Percentiles rank a stretch among this genome's conserved stretches.
phyloP scores from a whole-genome alignment of 2,113 vertebrate genomes.

The Oceanodroma tethys region DNA sequence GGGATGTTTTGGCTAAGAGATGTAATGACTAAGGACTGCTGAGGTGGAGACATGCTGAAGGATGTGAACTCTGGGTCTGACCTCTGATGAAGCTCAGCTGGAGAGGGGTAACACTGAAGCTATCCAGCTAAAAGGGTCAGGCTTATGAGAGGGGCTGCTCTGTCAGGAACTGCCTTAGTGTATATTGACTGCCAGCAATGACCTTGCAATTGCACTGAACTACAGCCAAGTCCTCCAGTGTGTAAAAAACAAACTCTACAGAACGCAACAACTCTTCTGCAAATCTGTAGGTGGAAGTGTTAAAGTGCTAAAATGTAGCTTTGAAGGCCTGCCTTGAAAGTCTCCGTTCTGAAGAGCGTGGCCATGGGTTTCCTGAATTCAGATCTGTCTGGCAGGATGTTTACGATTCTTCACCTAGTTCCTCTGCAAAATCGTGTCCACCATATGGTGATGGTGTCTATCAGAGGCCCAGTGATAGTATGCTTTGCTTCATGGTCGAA shows the following conservation, averaged over 20 bases:
- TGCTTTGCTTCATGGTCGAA: neutral
- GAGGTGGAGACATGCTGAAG: neutral
- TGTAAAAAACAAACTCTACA: neutral
- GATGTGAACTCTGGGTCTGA: neutral
- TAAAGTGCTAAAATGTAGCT: neutral
- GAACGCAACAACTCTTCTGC: neutral
- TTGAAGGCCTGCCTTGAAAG: neutral
- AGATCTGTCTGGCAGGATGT: neutral
- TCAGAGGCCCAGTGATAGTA: neutral
- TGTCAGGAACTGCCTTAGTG: neutral
- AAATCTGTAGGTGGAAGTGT: neutral
- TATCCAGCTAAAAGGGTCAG: neutral
- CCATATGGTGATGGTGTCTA: neutral
- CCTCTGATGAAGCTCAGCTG: neutral
- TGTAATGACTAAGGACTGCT: neutral
- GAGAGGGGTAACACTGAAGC: neutral
- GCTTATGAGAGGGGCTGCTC: neutral
- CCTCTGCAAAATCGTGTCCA: neutral
- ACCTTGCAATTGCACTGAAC: slow-evolving; percentile 5
- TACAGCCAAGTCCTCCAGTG: neutral
- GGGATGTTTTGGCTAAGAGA: neutral
- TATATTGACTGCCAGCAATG: neutral
- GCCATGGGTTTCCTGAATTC: neutral
- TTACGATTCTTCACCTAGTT: neutral
- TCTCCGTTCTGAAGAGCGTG: neutral